Evolutionary conservation across 1,140 invertebrate species (phyloP), one percentile per base, ranked within the genome.

Genomic region (Musca vetustissima): DNA sequence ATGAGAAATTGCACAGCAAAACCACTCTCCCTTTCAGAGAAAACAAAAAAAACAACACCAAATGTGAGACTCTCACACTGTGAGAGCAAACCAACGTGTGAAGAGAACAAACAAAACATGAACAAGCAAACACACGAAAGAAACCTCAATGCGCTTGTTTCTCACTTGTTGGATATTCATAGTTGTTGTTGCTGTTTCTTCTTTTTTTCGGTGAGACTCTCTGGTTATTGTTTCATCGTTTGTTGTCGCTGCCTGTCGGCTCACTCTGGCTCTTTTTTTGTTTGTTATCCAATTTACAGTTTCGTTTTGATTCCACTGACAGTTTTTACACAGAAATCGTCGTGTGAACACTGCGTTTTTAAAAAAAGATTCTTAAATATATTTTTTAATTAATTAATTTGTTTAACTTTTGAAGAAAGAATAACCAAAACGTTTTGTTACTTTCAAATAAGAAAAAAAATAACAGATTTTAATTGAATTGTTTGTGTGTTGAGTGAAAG

Each of bases 201-300:
- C 11, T 57, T 43, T 25, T 13, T 53, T 22, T 32, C 9, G 21
- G 52, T 53, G 21, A 24, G 53, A 9, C 24, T 21, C 17, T 22
- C 11, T 21, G 22, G 19, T 55, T 22, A 24, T 55, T 57, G 22
- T 59, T 24, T 43, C 36, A 43, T 43, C 36, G 36, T 43, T 43
- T 43, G 36, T 43, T 43, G 36, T 9, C 9, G 28, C 9, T 32
- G 28, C 9, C 28, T 32, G 28, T 32, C 36, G 4, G 36, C 36
- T 43, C 36, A 13, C 36, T 52, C 36, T 52, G 21, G 49, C 49
- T 19, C 49, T 52, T 19, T n/a, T n/a, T n/a, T 52, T 61, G 28
- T 61, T 61, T 61, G 57, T 36, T 61, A 61, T 61, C 57, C 57
- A 61, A 61, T 61, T 61, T 61, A 61, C 57, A 61, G 57, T 61